Evolutionary conservation across 2,888 invertebrate genomes (phyloP).

Genomic region (Nymphalis polychloros): DNA sequence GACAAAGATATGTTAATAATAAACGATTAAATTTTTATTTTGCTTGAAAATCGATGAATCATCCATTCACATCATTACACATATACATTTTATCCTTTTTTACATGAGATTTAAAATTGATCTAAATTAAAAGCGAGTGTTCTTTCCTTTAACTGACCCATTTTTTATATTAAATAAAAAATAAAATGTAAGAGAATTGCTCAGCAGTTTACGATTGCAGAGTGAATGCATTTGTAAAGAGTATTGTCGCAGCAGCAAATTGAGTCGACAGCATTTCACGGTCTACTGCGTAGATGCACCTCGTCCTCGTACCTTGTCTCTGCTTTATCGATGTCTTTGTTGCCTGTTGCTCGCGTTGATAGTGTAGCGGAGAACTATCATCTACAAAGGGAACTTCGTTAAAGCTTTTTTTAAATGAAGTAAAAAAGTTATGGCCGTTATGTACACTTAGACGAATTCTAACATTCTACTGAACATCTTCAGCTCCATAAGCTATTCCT

Average conservation of each 20-base stretch:
- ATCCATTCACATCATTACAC: too few species aligned
- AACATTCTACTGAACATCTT: too few species aligned
- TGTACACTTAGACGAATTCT: neutral
- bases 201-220: conserved; percentile 57
- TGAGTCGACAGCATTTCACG: conserved; percentile 72
- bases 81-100: too few species aligned
- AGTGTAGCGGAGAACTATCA: conserved; percentile 38
- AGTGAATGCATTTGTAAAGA: conserved; percentile 51
- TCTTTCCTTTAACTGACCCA: too few species aligned
- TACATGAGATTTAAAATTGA: too few species aligned
- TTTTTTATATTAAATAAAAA: too few species aligned
- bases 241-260: conserved; percentile 67
- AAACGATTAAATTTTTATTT: too few species aligned
- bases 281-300: conserved; percentile 66
- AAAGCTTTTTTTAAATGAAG: neutral
- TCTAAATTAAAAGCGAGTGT: too few species aligned
- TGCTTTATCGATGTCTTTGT: conserved; percentile 47
- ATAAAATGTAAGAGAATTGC: conserved; percentile 37
- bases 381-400: conserved; percentile 37
- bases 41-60: too few species aligned
- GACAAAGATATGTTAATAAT: too few species aligned
- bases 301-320: conserved; percentile 51
- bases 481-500: too few species aligned
- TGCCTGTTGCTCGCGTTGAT: conserved; percentile 44
- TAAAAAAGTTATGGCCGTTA: neutral